Conservation (phyloP, 2,888 invertebrate species). For the Sphaerophoria taeniata region DNA sequence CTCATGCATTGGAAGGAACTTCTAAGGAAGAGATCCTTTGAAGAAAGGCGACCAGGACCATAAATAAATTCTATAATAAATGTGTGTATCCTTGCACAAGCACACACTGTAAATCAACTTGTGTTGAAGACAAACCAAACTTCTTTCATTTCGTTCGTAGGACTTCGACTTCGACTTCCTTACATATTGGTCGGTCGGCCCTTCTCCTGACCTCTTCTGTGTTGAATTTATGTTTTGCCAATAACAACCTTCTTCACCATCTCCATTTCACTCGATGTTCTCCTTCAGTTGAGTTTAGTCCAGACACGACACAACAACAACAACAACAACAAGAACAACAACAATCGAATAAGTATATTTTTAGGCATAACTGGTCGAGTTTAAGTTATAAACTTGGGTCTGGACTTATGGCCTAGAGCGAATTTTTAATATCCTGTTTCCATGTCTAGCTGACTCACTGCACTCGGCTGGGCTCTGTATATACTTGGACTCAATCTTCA, state of each 20-base stretch:
- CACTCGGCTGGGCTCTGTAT: no score
- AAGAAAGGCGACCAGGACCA: conserved; percentile 39
- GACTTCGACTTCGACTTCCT: conserved; percentile 5
- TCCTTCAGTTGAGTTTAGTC: conserved; percentile 3
- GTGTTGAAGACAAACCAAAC: conserved; percentile 63
- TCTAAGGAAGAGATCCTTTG: conserved; percentile 8
- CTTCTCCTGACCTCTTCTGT: conserved; percentile 2
- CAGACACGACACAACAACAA: conserved; percentile 9
- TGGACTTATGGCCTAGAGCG: conserved; percentile 55
- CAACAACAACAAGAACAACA: conserved; percentile 22
- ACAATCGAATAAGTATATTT: conserved; percentile 64
- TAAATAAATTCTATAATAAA: conserved; percentile 55
- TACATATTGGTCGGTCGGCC: background rate
- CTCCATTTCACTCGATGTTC: conserved; percentile 37
- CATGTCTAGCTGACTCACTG: conserved; percentile 31
- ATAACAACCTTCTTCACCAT: conserved; percentile 22
- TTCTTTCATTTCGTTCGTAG: conserved; percentile 32
- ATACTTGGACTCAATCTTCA: conserved; percentile 24
- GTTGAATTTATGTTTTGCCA: conserved; percentile 64
- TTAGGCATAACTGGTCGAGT: conserved; percentile 42
- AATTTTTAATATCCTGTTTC: conserved; percentile 58
- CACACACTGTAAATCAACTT: conserved; percentile 57
- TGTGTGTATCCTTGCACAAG: conserved; percentile 28
- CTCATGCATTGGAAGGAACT: conserved; percentile 14
- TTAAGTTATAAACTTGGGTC: background rate